phyloP scores from a whole-genome alignment of 1,140 invertebrate species.

The Ridgeia piscesae region DNA sequence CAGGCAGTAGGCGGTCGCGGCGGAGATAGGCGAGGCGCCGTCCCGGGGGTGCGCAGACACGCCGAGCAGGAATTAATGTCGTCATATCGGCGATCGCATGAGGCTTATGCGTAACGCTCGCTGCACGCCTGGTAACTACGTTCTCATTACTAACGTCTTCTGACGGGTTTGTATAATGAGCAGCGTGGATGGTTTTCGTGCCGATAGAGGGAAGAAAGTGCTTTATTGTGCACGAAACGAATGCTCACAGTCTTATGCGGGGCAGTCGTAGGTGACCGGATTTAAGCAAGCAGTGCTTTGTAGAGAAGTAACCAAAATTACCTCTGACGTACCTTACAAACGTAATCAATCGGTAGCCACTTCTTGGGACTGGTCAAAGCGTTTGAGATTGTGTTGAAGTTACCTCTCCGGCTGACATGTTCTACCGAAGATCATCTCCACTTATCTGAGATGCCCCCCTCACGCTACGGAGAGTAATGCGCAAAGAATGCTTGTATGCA shows the following conservation, averaged over 20 bases:
- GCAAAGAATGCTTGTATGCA: no score
- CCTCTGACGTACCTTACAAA: no score
- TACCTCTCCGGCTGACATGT: no score
- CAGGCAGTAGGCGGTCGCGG: not conserved
- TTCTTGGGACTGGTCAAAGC: no score
- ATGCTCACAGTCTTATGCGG: not conserved
- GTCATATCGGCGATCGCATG: not conserved
- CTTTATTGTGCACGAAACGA: not conserved
- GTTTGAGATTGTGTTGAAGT: no score
- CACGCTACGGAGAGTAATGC: no score
- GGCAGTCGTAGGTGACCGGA: not conserved
- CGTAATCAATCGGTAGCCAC: no score
- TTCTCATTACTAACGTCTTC: not conserved
- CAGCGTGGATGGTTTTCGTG: not conserved
- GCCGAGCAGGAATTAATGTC: not conserved
- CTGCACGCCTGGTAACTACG: not conserved
- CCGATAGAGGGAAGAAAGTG: not conserved
- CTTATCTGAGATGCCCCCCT: no score
- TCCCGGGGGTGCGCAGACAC: not conserved
- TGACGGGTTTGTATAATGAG: not conserved
- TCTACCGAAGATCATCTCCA: no score
- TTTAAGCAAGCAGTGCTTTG: not conserved
- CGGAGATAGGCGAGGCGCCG: not conserved
- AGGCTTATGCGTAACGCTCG: not conserved
- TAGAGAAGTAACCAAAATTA: not conserved